Percentiles rank a stretch among this genome's conserved stretches.
Conservation (phyloP, 2,888 invertebrate species). For the Artemia sinica region DNA sequence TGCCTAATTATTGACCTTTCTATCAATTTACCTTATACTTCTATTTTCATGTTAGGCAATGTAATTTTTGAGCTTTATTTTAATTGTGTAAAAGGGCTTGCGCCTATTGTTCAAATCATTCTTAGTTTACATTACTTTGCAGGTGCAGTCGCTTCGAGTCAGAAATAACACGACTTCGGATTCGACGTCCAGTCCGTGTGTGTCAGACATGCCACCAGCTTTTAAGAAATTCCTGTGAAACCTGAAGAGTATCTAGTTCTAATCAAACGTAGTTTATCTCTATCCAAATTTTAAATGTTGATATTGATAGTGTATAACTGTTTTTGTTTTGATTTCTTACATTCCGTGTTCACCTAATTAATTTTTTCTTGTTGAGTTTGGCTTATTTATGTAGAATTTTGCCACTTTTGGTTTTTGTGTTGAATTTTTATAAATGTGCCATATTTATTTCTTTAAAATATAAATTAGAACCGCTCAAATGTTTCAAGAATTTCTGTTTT, state of each 20-base stretch:
- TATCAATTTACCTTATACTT: not conserved
- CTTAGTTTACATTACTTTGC: constrained; percentile 26
- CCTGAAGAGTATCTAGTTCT: not conserved
- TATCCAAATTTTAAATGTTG: no score
- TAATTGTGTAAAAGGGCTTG: constrained; percentile 17
- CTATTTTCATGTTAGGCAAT: constrained; percentile 9
- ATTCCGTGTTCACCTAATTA: no score
- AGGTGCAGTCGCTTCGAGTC: constrained; percentile 90
- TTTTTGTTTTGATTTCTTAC: no score
- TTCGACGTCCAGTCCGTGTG: constrained; percentile 82
- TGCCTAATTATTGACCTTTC: not conserved
- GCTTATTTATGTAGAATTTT: no score
- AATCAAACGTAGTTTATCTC: no score
- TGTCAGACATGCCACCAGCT: constrained; percentile 73
- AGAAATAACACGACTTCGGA: constrained; percentile 78
- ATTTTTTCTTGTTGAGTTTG: no score
- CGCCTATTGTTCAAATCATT: constrained; percentile 17
- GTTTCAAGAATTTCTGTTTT: no score
- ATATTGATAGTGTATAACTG: no score
- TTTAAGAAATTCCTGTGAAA: constrained; percentile 30
- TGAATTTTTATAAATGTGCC: no score
- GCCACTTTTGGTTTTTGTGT: no score
- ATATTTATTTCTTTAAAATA: no score
- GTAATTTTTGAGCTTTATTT: not conserved
- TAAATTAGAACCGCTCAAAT: no score